Base-by-base conservation (phyloP, 2,797 vertebrate species). In the Girardinus metallicus region DNA sequence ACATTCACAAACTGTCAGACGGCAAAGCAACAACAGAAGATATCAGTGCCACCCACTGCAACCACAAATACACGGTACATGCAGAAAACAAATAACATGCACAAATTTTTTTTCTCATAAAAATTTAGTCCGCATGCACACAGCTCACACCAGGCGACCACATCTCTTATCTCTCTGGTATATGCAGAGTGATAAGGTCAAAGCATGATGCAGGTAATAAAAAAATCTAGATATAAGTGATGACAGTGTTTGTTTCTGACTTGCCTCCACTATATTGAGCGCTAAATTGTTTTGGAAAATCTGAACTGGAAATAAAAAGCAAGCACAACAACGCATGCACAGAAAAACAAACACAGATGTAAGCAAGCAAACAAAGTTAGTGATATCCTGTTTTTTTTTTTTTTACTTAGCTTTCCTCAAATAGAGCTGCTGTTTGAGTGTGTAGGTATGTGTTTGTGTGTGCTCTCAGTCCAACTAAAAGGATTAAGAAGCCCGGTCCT, bases 381-480 rank as follows among this genome's bases (percentile, higher is more conserved):
- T 44, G 55, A 91, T 92, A 91, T 94, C 92, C 92, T 95, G 94
- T 94, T 94, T 89, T 86, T 80, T 94, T 94, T 89, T 86, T 80
- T 91, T 79, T 83, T 62, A 90, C 72, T 83, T 73, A 76, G 47
- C 51, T 47, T 16, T 43, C 55, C 70, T 53, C 89, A 94, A 91
- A 93, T 92, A 93, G 90, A 90, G 79, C 75, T 74, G 47, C 62
- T 49, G 70, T 46, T 80, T 49, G 77, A 13, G 71, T 73, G 53
- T 53, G 68, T 77, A 73, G 16, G 43, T 11, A 15, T 70, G 79
- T 75, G 83, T 70, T 31, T 64, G 80, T 64, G 80, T 73, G 73
- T 74, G 75, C 68, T 93, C 91, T 79, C 83, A 88, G 86, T 90
- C 87, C 79, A 81, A 87, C 90, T 91, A 91, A 92, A 92, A 80